phyloP scores from a whole-genome alignment of 1,140 invertebrate species.

The Temnothorax longispinosus region DNA sequence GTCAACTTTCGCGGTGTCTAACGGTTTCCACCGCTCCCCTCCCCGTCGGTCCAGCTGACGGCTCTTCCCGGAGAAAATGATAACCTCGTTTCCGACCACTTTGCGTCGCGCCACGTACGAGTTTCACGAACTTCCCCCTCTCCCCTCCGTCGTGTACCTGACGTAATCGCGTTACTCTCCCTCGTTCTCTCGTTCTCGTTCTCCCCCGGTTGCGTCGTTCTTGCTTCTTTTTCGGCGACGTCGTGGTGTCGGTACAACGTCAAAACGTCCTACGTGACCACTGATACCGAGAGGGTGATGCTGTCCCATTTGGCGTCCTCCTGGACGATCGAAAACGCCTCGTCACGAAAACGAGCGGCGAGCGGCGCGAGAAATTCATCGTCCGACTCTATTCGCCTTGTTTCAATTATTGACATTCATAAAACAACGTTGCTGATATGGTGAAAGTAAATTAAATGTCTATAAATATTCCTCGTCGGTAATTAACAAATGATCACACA shows the following conservation, averaged over 20 bases:
- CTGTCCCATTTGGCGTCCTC: neutral
- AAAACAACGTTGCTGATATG: neutral
- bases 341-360: neutral
- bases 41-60: conserved; percentile 70
- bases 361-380: neutral
- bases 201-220: conserved; percentile 14
- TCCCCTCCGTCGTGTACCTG: conserved; percentile 40
- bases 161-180: conserved; percentile 69
- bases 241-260: conserved; percentile 59
- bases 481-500: conserved; percentile 65
- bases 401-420: neutral
- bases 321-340: conserved; percentile 18
- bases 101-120: conserved; percentile 68
- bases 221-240: conserved; percentile 59
- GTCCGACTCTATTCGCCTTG: neutral
- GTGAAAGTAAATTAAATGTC: neutral
- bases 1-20: conserved; percentile 73
- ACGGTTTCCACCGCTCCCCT: conserved; percentile 56
- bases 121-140: conserved; percentile 58
- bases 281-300: conserved; percentile 55
- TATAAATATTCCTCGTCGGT: neutral
- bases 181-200: conserved; percentile 26
- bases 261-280: conserved; percentile 71
- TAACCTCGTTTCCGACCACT: conserved; percentile 76
- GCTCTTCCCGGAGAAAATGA: conserved; percentile 72